A percentile compares a stretch with the other conserved stretches of the same genome.
Evolutionary conservation across 2,113 vertebrate species (phyloP).

Genomic region (Melierax canorus): DNA sequence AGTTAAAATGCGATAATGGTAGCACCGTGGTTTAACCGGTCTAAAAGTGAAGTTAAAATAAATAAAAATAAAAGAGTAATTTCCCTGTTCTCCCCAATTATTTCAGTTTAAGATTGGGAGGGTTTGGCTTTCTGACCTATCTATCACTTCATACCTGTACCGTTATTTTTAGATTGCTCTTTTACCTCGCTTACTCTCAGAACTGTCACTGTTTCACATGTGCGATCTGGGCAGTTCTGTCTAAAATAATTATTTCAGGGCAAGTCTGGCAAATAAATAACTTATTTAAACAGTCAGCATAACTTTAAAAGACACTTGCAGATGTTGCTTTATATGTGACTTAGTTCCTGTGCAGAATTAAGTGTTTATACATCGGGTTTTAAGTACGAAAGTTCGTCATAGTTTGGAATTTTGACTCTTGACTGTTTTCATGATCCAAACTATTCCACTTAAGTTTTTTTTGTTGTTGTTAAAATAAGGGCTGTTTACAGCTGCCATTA

Average conservation of each 20-base stretch:
- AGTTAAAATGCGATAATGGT: too few species aligned
- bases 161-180: background rate
- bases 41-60: background rate
- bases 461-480: background rate
- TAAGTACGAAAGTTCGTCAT: accelerated
- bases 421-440: background rate
- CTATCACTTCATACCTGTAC: background rate
- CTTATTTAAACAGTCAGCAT: background rate
- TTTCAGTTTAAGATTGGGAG: background rate
- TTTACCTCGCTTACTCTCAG: background rate
- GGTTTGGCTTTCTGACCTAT: background rate
- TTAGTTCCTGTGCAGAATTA: background rate
- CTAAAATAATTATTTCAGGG: background rate
- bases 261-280: background rate
- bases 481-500: background rate
- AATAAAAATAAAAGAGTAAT: background rate
- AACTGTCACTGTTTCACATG: background rate
- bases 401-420: background rate
- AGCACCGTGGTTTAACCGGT: background rate
- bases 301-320: background rate
- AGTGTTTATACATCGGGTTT: background rate
- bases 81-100: background rate
- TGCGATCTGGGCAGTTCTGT: background rate
- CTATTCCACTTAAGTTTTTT: background rate
- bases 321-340: background rate